Base-by-base conservation (phyloP, 64 coral and sea anemone genomes). In the Actinia equina region DNA sequence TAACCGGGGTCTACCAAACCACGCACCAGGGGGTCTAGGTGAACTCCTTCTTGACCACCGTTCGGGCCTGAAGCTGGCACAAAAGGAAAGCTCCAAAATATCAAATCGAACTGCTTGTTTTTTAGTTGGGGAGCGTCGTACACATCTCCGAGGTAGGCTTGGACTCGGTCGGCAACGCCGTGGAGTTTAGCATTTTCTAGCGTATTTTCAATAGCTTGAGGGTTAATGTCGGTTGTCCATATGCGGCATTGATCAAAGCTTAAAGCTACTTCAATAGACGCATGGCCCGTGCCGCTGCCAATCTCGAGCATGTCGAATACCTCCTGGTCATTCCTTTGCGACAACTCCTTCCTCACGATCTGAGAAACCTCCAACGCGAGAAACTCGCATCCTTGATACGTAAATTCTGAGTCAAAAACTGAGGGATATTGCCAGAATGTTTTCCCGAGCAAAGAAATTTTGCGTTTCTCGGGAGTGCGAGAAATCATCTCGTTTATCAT, bases 211-310 rank as follows among this genome's bases (percentile, higher is more conserved):
- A 89, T 58, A 59, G 88, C 88, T 10, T 26, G n/a, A 30, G 37
- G 23, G 45, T 89, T 89, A 12, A 89, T 76, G 44, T 89, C 88
- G 2, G 88, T 84, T 16, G 88, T 45, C 88, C 80, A 84, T 52
- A 89, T 44, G 23, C 49, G 43, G 45, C 79, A 89, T 2, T 54
- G 43, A 23, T 84, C 44, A 53, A 62, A 42, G 56, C 3, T n/a
- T 17, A 83, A 42, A 22, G 88, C 88, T 10, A 52, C 9, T 30
- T 43, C n/a, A 26, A 89, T 71, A 8, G 80, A 56, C 7, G 80
- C 62, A 23, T 71, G 60, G 6, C 88, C 88, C 0, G 79, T 82
- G 16, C 88, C 88, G 27, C 88, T 84, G 5, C 88, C 88, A 43
- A 89, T 52, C 63, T 89, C 88, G 0, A 89, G 61, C 18, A 89